Evolutionary conservation across 1,140 invertebrate species (phyloP).

Genomic region (Papilio polyxenes): DNA sequence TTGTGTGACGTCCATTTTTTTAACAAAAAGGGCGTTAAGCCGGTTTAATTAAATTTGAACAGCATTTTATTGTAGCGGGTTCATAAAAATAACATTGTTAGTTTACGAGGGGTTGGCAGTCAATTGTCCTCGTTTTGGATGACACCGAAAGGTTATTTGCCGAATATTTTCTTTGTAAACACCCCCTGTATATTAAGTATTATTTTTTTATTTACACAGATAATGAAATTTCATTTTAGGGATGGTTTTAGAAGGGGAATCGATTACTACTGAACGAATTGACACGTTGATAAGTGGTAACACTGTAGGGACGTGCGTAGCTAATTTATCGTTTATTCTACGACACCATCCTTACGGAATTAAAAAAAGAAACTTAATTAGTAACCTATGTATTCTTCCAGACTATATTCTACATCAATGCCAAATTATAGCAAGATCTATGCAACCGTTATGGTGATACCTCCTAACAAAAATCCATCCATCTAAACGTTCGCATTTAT

Average conservation of each 20-base stretch:
- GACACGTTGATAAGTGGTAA: constrained; percentile 19
- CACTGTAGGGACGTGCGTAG: background rate
- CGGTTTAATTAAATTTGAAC: constrained; percentile 72
- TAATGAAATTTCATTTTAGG: constrained; percentile 58
- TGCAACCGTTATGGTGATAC: no score
- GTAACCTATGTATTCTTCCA: no score
- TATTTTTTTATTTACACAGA: constrained; percentile 65
- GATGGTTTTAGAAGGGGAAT: constrained; percentile 36
- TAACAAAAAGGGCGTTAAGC: constrained; percentile 60
- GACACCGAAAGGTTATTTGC: constrained; percentile 52
- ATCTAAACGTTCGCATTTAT: no score
- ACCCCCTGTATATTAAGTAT: constrained; percentile 46
- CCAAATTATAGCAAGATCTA: no score
- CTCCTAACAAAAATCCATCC: no score
- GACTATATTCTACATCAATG: no score
- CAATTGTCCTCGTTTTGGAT: constrained; percentile 51
- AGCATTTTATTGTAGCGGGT: constrained; percentile 54
- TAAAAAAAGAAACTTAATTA: no score
- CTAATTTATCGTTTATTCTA: background rate
- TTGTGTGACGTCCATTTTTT: constrained; percentile 52
- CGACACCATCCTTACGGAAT: no score
- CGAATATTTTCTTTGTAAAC: constrained; percentile 63
- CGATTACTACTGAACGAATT: constrained; percentile 27
- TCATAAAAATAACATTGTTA: constrained; percentile 77
- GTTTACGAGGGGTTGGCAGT: constrained; percentile 52